Conservation (phyloP, 2,888 invertebrate species). For the Drosophila limbata region DNA sequence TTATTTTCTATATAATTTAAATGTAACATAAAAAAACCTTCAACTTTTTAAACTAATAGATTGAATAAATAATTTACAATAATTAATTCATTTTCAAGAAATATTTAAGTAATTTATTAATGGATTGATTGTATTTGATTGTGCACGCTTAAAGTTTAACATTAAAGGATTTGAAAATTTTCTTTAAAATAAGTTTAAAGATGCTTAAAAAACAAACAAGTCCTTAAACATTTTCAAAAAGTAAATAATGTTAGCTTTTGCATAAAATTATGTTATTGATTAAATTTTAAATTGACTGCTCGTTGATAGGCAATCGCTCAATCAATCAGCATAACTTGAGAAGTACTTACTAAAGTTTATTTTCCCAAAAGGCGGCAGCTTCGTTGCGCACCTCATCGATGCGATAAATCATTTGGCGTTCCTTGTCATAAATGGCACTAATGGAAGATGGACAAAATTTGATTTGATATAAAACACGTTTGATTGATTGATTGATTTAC, state of each 20-base stretch:
- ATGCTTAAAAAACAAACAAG: no score
- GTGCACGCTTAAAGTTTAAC: no score
- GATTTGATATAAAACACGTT: not conserved
- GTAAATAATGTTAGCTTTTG: not conserved
- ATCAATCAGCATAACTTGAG: not conserved
- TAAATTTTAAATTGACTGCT: not conserved
- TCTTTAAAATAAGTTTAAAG: no score
- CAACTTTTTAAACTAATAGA: no score
- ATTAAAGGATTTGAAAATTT: no score
- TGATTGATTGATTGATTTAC: slow-evolving; percentile 16
- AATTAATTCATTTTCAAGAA: no score
- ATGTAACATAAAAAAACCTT: no score
- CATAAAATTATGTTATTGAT: not conserved
- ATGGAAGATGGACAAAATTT: not conserved
- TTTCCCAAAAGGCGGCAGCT: slow-evolving; percentile 88
- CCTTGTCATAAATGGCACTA: slow-evolving; percentile 85
- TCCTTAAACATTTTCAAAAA: no score
- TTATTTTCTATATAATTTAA: no score
- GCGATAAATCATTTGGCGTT: slow-evolving; percentile 85
- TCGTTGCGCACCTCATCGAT: slow-evolving; percentile 87
- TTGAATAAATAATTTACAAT: no score
- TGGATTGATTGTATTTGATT: not conserved
- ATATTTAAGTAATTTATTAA: not conserved
- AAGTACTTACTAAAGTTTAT: slow-evolving; percentile 86
- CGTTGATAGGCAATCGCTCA: not conserved